phyloP scores from a whole-genome alignment of 2,113 vertebrate genomes.

The Ornithorhynchus anatinus region DNA sequence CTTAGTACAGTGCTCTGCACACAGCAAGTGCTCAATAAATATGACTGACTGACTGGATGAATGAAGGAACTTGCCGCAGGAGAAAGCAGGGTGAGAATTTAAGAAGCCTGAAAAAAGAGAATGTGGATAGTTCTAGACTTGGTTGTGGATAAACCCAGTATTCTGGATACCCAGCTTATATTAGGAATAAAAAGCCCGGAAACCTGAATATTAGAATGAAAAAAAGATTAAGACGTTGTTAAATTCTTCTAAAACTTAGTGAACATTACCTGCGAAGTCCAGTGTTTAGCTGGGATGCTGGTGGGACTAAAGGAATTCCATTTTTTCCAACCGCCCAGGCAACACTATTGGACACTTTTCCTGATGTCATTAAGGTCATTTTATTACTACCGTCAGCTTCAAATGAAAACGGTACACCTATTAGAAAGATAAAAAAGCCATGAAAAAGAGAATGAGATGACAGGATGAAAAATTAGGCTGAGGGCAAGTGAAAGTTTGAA shows the following conservation, averaged over 20 bases:
- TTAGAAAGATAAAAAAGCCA: neutral
- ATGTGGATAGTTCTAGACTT: too few relatives aligned
- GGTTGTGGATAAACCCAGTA: too few relatives aligned
- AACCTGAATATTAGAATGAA: too few relatives aligned
- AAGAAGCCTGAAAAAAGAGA: too few relatives aligned
- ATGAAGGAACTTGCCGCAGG: too few relatives aligned
- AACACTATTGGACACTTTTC: conserved; percentile 87
- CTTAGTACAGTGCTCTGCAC: too few relatives aligned
- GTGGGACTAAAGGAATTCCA: conserved; percentile 83
- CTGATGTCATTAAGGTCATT: conserved; percentile 89
- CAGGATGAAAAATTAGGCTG: neutral
- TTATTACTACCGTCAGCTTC: conserved; percentile 88
- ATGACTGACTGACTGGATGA: too few relatives aligned
- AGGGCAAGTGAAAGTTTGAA: neutral
- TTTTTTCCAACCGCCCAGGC: conserved; percentile 89
- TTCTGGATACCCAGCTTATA: too few relatives aligned
- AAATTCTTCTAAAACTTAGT: neutral
- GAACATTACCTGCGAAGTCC: conserved; percentile 79
- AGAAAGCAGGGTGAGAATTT: too few relatives aligned
- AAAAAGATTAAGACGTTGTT: too few relatives aligned
- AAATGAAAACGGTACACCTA: conserved; percentile 92
- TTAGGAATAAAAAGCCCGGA: too few relatives aligned
- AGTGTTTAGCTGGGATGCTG: conserved; percentile 72
- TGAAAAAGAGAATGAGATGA: neutral
- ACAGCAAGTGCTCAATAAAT: too few relatives aligned